Base-by-base conservation (phyloP, 2,888 invertebrate genomes). In the Drosophila mimica region DNA sequence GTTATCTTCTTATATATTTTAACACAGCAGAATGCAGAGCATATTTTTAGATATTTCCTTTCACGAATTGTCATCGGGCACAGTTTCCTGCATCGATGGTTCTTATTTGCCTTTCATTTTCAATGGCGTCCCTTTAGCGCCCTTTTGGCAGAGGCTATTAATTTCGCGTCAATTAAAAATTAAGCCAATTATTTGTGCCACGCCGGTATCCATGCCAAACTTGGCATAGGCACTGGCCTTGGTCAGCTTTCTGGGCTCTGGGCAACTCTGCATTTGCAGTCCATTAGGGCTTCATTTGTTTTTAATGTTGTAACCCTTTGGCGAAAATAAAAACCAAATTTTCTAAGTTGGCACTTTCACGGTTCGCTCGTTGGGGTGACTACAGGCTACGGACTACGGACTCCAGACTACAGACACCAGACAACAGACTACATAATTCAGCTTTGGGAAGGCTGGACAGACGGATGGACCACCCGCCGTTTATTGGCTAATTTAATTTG, bases 401-500 rank as follows among this genome's bases (percentile, higher is more conserved):
- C 20, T 30, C 7, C n/a, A 36, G 56, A 31, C 51, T 68, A 25
- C 52, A n/a, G 38, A 53, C 40, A 31, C 5, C 58, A 25, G 40
- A 43, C 43, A 30, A 9, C 59, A 28, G 60, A 34, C 64, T 38
- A 25, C 58, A 57, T 54, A 51, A 31, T n/a, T 28, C 11, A 66
- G 61, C 52, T 46, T 65, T 64, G 71, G 31, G 53, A 46, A 8
- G 46, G 28, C 20, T 15, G 46, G 25, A 40, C 9, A 0, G 8
- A 38, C 13, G 46, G 46, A 30, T 28, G 54, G 79, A 70, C 82
- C 76, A 58, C 84, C 88, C 82, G 82, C 74, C 84, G 87, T 90
- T 87, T 89, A 90, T 89, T 90, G 89, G 91, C 87, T 87, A 87
- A 87, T 87, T 87, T 90, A 89, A 87, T 87, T 87, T 87, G 91